phyloP scores from a whole-genome alignment of 2,888 invertebrate species.

The Cephonodes hylas region DNA sequence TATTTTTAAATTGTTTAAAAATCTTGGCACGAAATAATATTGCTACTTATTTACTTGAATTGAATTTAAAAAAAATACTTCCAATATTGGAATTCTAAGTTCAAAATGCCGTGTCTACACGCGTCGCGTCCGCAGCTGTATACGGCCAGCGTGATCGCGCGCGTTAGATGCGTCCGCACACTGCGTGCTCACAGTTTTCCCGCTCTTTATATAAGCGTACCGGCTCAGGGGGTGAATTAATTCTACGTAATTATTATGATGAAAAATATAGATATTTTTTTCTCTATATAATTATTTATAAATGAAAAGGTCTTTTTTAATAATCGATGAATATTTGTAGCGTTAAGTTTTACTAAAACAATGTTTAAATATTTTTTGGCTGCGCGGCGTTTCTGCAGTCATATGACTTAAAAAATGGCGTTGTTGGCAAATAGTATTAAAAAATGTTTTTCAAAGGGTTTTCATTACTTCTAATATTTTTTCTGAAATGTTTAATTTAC shows the following conservation, averaged over 20 bases:
- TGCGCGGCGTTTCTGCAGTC: too few relatives aligned
- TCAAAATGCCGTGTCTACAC: background rate
- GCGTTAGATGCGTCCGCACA: conserved; percentile 18
- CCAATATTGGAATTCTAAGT: background rate
- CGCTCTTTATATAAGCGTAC: conserved; percentile 25
- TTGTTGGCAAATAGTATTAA: too few relatives aligned
- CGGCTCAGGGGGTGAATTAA: background rate
- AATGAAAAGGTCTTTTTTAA: too few relatives aligned
- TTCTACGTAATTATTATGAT: background rate
- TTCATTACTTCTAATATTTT: too few relatives aligned
- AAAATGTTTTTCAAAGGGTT: too few relatives aligned
- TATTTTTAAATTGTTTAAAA: background rate
- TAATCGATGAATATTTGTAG: too few relatives aligned
- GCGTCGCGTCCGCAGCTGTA: background rate
- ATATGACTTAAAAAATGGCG: too few relatives aligned
- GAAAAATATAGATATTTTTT: background rate
- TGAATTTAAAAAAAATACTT: background rate
- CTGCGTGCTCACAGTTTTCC: conserved; percentile 19
- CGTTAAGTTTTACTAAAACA: too few relatives aligned
- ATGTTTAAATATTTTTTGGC: too few relatives aligned
- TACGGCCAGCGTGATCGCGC: conserved; percentile 8
- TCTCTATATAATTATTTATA: background rate
- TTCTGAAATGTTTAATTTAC: too few relatives aligned
- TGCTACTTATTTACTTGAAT: background rate
- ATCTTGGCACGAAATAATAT: background rate